Conservation (phyloP, 92 coral and sea anemone genomes). For the Virgularia gustaviana region DNA sequence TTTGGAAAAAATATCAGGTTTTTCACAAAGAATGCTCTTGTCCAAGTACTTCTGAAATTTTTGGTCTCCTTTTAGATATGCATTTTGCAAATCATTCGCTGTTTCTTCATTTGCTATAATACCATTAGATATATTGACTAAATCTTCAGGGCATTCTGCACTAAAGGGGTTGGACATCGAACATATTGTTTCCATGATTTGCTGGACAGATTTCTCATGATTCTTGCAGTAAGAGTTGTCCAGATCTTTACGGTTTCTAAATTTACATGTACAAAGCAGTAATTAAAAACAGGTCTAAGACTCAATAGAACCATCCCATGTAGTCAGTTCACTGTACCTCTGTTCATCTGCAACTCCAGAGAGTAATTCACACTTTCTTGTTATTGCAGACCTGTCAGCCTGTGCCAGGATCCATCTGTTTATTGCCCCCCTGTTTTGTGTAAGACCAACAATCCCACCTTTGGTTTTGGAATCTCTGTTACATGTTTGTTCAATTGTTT, state of each 20-base stretch:
- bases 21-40: not conserved
- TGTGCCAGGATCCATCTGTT: not conserved
- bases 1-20: constrained; percentile 1
- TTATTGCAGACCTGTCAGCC: constrained; percentile 16
- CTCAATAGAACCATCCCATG: not conserved
- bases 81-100: constrained; percentile 3
- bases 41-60: not conserved
- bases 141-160: not conserved
- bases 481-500: constrained; percentile 1
- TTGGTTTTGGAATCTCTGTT: constrained; percentile 13
- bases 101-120: constrained; percentile 9
- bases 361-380: constrained; percentile 6
- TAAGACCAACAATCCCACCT: not conserved
- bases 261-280: not conserved
- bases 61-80: constrained; percentile 11
- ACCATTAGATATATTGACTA: constrained; percentile 3
- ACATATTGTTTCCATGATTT: not conserved
- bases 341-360: constrained; percentile 13
- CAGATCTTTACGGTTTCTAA: constrained; percentile 1
- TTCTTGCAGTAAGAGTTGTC: not conserved
- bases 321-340: not conserved
- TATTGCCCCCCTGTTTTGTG: not conserved
- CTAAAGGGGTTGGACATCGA: constrained; percentile 15
- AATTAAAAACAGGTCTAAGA: not conserved
- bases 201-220: constrained; percentile 4